Percentiles rank a stretch among this genome's conserved stretches.
These are phyloP conservation scores for Apamea crenata DNA, from an alignment of 2,888 invertebrate species.

Conservation along the genomic window DNA sequence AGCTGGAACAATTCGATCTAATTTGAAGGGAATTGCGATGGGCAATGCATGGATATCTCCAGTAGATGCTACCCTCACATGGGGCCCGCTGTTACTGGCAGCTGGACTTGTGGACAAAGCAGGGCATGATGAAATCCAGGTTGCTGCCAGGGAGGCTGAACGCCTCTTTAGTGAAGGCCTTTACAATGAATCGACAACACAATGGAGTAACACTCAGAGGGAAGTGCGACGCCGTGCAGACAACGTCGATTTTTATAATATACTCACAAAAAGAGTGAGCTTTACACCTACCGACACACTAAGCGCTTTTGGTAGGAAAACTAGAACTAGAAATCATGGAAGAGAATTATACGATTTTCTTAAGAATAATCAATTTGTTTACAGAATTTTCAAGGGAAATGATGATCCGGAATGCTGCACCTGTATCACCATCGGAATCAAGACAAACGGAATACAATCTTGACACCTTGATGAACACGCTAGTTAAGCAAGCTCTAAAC, in stretches of 20 bases:
- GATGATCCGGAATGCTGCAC: slow-evolving; percentile 78
- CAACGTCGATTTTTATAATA: slow-evolving; percentile 95
- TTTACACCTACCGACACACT: slow-evolving; percentile 66
- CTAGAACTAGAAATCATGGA: not conserved
- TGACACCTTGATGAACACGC: slow-evolving; percentile 92
- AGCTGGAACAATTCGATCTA: slow-evolving; percentile 91
- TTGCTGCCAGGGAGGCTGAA: slow-evolving; percentile 90
- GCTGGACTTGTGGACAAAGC: slow-evolving; percentile 93
- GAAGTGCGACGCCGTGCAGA: slow-evolving; percentile 91
- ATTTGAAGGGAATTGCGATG: slow-evolving; percentile 94
- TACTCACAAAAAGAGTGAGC: slow-evolving; percentile 89
- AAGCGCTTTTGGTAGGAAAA: slow-evolving; percentile 72
- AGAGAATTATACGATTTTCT: not conserved
- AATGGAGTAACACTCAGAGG: slow-evolving; percentile 92
- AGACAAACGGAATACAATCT: slow-evolving; percentile 77
- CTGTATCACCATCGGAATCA: slow-evolving; percentile 56
- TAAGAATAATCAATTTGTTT: slow-evolving; percentile 37
- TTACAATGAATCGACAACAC: slow-evolving; percentile 91
- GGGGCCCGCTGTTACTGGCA: slow-evolving; percentile 94
- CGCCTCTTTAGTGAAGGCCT: slow-evolving; percentile 89
- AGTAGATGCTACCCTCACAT: slow-evolving; percentile 95
- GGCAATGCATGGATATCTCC: slow-evolving; percentile 98
- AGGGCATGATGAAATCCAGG: slow-evolving; percentile 91
- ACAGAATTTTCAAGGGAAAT: slow-evolving; percentile 81
- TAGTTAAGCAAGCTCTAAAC: slow-evolving; percentile 92